Percentiles rank a stretch among this genome's conserved stretches.
Conservation (phyloP, 2,888 invertebrate species). For the Plebejus melissa region DNA sequence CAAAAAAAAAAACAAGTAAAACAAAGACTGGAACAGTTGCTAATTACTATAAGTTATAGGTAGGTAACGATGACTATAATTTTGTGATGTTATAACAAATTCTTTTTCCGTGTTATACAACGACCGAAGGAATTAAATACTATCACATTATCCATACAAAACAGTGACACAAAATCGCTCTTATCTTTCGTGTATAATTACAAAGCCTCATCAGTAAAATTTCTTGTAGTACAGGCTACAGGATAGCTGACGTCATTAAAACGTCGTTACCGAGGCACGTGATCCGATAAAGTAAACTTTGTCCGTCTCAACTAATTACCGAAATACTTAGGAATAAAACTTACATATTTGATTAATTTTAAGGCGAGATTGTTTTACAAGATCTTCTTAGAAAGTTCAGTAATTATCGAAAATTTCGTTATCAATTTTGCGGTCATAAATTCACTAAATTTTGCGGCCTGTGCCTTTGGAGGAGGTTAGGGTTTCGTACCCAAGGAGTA, state of each 20-base stretch:
- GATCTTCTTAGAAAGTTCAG: conserved; percentile 6
- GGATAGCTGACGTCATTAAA: conserved; percentile 32
- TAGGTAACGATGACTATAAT: too few species aligned
- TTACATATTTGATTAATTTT: conserved; percentile 41
- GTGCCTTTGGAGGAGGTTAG: not conserved
- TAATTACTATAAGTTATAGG: too few species aligned
- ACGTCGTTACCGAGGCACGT: conserved; percentile 39
- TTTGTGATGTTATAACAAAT: not conserved
- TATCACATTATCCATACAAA: not conserved
- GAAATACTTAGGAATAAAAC: conserved; percentile 20
- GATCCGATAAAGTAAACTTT: conserved; percentile 34
- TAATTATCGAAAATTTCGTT: conserved; percentile 6
- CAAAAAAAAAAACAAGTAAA: too few species aligned
- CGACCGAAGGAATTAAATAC: not conserved
- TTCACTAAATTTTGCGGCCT: not conserved
- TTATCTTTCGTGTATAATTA: not conserved
- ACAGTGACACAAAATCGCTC: not conserved
- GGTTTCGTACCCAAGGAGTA: too few species aligned
- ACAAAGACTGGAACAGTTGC: too few species aligned
- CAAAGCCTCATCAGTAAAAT: not conserved
- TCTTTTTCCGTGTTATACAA: not conserved
- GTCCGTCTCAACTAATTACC: conserved; percentile 22
- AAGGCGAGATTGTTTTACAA: conserved; percentile 31
- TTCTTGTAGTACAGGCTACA: not conserved
- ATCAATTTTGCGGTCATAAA: conserved; percentile 9